phyloP scores from a whole-genome alignment of 1,140 invertebrate species.

The Eueides isabella region DNA sequence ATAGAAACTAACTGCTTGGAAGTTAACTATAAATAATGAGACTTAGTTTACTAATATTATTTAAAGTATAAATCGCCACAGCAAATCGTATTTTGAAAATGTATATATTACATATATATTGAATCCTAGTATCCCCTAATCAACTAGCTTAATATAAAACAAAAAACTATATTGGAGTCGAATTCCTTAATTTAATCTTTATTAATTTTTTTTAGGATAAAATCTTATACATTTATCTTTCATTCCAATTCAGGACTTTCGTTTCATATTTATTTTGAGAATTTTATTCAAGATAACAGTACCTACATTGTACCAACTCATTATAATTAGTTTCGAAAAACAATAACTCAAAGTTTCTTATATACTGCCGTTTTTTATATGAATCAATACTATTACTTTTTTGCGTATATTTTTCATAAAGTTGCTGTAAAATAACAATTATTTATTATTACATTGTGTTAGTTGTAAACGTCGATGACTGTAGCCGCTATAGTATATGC shows the following conservation, averaged over 20 bases:
- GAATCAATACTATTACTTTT: too few species aligned
- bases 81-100: background rate
- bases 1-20: background rate
- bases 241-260: background rate
- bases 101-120: background rate
- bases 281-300: too few species aligned
- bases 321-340: too few species aligned
- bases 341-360: too few species aligned
- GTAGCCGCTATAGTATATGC: too few species aligned
- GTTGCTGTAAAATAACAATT: background rate
- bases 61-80: background rate
- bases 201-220: background rate
- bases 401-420: too few species aligned
- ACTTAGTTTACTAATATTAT: constrained; percentile 1
- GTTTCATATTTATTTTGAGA: background rate
- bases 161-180: background rate
- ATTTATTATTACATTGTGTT: background rate
- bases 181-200: background rate
- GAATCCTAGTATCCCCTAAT: background rate
- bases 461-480: too few species aligned
- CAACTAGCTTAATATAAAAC: constrained; percentile 6
- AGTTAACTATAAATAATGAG: background rate
- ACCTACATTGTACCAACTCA: too few species aligned
- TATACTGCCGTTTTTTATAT: too few species aligned
- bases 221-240: background rate